Evolutionary conservation across 2,888 invertebrate genomes (phyloP), one percentile per base, ranked within the genome.

Genomic region (Beris chalybata): DNA sequence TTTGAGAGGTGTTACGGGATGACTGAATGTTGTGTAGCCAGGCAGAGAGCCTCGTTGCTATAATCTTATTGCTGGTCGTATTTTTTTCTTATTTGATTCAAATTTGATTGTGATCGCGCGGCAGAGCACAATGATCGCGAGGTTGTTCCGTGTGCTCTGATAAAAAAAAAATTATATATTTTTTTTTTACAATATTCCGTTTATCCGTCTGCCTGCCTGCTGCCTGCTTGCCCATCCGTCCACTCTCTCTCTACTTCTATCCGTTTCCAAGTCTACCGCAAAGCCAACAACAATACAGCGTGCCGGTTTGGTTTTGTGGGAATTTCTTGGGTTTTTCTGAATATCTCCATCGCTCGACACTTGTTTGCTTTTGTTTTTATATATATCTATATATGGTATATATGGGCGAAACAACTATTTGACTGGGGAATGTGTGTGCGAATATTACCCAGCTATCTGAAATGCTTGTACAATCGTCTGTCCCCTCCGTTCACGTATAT

Each of bases 301-400:
- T 9, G 38, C 9, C 43, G 58, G 58, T 72, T 67, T 71, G 71
- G 72, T 78, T 77, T 78, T 78, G 75, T 79, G 79, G 79, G 79
- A 79, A 79, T 79, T 79, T 79, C 79, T 78, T 75, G 79, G 79
- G 79, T 79, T 79, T 79, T 79, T 79, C 79, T 74, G 72, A 74
- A 77, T 76, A 73, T 74, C 32, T 64, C 47, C 15, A 22, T 54
- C 45, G 45, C 22, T 13, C 13, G 43, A 43, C 45, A 13, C 54
- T 54, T 64, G n/a, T 6, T 44, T 59, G 31, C 29, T 59, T 59
- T 44, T 59, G 7, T 48, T 59, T 47, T 2, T 59, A 7, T 54
- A 29, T 12, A n/a, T 31, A 22, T n/a, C n/a, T n/a, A n/a, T n/a
- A n/a, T n/a, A n/a, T n/a, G n/a, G n/a, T 22, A 22, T 22, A 22